Base-by-base conservation (phyloP, 1,140 invertebrate genomes). In the Lepidostoma basale region DNA sequence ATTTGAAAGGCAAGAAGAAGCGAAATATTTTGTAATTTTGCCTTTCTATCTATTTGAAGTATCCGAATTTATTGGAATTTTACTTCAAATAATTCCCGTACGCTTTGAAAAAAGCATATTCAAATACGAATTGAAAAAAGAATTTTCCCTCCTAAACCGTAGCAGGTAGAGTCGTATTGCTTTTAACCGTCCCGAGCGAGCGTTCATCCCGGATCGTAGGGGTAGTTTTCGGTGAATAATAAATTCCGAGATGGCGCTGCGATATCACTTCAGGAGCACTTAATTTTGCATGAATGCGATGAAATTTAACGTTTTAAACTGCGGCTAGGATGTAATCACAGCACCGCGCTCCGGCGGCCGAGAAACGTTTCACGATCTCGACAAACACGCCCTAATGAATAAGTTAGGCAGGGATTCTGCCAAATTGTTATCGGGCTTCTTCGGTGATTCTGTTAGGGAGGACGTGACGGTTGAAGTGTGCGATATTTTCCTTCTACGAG, bases 251-350 rank as follows among this genome's bases (percentile, higher is more conserved):
- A 70, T 64, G 68, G 60, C 54, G 47, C 54, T 18, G 60, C 56
- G 68, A 64, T 59, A 68, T 68, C 66, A 68, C 66, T 68, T 52
- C 28, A 68, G 40, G 68, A 56, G 47, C 62, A 64, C 62, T 70
- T 70, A 70, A 70, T 66, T 70, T 70, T 70, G 68, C 63, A 66
- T 60, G 68, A 66, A 45, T 39, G 63, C 42, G 62, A 66, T 66
- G 68, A 70, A 70, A 70, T 70, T 66, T 63, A 63, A 69, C 68
- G 62, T 66, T 70, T 66, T 66, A 58, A 66, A 66, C 42, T 56
- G 40, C 39, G 68, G 54, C 68, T 25, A 18, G 18, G 18, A 16
- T 40, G 44, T 68, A 70, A 66, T 65, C 62, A 70, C 60, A 69
- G 59, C 59, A 30, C 6, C 54, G 20, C 54, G 10, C 47, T 20